Evolutionary conservation across 2,888 invertebrate species (phyloP), one percentile per base, ranked within the genome.

Genomic region (Orthosia incerta): DNA sequence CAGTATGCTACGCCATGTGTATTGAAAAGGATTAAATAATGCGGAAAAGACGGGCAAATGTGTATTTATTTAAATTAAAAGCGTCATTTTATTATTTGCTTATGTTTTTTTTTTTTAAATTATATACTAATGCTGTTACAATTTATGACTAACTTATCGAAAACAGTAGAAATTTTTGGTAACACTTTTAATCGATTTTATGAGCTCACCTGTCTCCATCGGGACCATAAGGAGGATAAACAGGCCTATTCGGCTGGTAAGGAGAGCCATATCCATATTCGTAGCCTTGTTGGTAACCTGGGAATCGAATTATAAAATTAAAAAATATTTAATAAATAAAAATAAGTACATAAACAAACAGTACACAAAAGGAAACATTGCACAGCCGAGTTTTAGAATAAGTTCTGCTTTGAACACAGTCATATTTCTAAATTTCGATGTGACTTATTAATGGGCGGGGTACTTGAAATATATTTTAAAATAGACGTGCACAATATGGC

Each of bases 201-300:
- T 46, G 59, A 39, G 76, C 90, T 92, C 94, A 97, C 98, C 97
- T 97, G 96, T 97, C 97, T 83, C 97, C 97, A 74, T 97, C 97
- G 67, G 97, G 97, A 82, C 98, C 98, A 89, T 98, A 98, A 87
- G 98, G 98, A 89, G 98, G 98, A 91, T 98, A 98, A 89, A 98
- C 98, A 89, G 98, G 98, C 96, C 98, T 97, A 94, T 98, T 97
- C 81, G 97, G 97, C 87, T 97, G 97, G 92, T 97, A 97, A 84
- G 97, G 97, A 86, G 97, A 96, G 89, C 97, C 97, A 90, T 97
- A 97, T 94, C 97, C 97, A 86, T 97, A 97, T 89, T 97, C 97
- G 91, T 97, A 97, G 84, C 97, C 97, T 91, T 97, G 97, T 89
- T 97, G 97, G 95, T 97, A 97, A 89, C 97, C 97, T 94, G 97